These are phyloP conservation scores for Pentamera pediparva DNA, from an alignment of 53 echinoderm and acorn worm species.

Conservation along the genomic window DNA sequence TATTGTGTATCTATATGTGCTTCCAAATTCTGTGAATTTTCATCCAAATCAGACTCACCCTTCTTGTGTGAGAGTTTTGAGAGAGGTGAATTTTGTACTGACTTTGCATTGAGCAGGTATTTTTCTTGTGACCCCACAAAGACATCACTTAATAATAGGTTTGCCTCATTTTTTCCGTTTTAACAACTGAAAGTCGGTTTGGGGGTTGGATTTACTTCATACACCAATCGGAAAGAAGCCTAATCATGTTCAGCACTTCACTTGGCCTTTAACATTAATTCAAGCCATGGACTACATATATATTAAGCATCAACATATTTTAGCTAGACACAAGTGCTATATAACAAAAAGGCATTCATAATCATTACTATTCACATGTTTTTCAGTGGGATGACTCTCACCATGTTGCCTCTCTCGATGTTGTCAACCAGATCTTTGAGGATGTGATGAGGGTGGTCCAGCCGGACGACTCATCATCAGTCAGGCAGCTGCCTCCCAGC, in stretches of 20 bases:
- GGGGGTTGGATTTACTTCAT: not conserved
- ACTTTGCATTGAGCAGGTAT: not conserved
- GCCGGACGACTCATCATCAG: constrained; percentile 69
- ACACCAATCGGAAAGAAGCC: too few relatives aligned
- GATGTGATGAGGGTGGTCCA: constrained; percentile 53
- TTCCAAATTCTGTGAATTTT: too few relatives aligned
- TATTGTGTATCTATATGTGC: too few relatives aligned
- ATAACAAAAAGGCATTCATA: too few relatives aligned
- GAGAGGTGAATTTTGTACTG: too few relatives aligned
- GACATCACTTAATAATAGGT: not conserved
- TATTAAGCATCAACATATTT: too few relatives aligned
- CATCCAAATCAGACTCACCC: too few relatives aligned
- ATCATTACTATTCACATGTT: not conserved
- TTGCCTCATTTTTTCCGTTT: not conserved
- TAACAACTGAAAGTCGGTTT: not conserved
- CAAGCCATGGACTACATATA: too few relatives aligned
- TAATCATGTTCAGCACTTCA: too few relatives aligned
- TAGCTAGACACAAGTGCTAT: too few relatives aligned
- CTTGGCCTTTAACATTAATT: too few relatives aligned
- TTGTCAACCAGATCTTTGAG: constrained; percentile 61
- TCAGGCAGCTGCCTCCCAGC: constrained; percentile 91
- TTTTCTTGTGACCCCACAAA: not conserved
- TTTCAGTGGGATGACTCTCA: constrained; percentile 86
- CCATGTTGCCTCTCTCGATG: constrained; percentile 53
- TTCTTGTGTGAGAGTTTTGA: too few relatives aligned